phyloP scores from a whole-genome alignment of 2,797 vertebrate genomes.

The Scolopax bukidnonensis region DNA sequence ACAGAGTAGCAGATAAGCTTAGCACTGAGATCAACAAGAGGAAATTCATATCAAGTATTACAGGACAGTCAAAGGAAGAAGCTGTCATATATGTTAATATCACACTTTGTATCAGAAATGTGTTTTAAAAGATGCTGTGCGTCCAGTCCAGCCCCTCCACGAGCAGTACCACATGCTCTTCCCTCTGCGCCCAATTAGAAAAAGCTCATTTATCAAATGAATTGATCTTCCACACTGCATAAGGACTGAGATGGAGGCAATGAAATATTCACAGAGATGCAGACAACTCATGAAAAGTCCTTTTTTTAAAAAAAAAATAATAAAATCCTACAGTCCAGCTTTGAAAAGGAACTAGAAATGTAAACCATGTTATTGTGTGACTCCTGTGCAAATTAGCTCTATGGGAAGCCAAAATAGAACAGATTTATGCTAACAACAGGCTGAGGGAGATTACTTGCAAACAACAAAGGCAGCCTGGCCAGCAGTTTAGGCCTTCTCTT shows the following conservation, averaged over 20 bases:
- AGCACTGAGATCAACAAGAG: neutral
- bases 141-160: rapidly evolving
- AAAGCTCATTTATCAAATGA: neutral
- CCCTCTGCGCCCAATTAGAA: neutral
- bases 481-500: conserved; percentile 64
- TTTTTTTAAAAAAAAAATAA: neutral
- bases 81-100: neutral
- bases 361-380: conserved; percentile 39
- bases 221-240: neutral
- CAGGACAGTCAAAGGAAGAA: neutral
- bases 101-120: neutral
- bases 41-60: neutral
- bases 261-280: conserved; percentile 9
- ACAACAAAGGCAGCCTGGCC: conserved; percentile 64
- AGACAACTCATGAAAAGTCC: neutral
- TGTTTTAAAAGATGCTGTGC: neutral
- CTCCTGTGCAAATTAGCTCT: conserved; percentile 40
- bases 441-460: conserved; percentile 59
- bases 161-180: neutral
- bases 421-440: conserved; percentile 64
- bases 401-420: conserved; percentile 52
- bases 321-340: neutral
- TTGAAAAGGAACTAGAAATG: conserved; percentile 31
- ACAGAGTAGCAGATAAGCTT: neutral
- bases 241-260: neutral